phyloP scores from a whole-genome alignment of 2,888 invertebrate genomes.

The Amorpha juglandis region DNA sequence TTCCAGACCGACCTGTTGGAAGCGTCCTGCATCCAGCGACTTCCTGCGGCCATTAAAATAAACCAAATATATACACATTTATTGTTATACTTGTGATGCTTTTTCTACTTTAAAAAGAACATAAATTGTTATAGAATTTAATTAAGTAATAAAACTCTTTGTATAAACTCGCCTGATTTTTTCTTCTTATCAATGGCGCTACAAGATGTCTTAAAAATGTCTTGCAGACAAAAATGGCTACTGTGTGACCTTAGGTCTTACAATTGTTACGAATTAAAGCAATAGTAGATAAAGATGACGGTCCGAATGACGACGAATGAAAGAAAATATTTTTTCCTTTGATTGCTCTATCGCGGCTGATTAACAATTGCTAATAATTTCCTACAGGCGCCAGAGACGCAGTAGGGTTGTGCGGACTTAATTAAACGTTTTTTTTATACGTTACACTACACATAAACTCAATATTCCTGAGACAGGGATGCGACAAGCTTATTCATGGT shows the following conservation, averaged over 20 bases:
- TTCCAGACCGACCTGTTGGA: too few species aligned
- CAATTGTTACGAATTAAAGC: neutral
- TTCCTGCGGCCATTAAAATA: too few species aligned
- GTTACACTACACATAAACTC: too few species aligned
- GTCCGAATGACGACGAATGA: neutral
- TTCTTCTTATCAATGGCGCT: neutral
- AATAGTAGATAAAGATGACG: neutral
- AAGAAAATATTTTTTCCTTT: slow-evolving; percentile 34
- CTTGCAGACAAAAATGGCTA: neutral
- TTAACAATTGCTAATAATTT: slow-evolving; percentile 37
- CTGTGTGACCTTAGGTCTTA: neutral
- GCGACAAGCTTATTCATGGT: too few species aligned
- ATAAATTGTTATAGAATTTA: neutral
- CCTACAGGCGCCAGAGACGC: slow-evolving; percentile 17
- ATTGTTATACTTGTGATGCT: neutral
- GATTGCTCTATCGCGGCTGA: slow-evolving; percentile 33
- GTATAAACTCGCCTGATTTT: neutral
- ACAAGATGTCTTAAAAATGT: too few species aligned
- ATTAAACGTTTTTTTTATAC: too few species aligned
- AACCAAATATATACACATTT: neutral
- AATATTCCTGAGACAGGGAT: too few species aligned
- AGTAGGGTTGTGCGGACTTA: neutral
- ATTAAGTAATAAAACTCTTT: neutral
- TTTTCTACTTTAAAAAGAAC: neutral
- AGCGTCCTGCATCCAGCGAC: too few species aligned